A percentile compares a stretch with the other conserved stretches of the same genome.
phyloP scores from a whole-genome alignment of 1,140 invertebrate species.

The Achatina immaculata region DNA sequence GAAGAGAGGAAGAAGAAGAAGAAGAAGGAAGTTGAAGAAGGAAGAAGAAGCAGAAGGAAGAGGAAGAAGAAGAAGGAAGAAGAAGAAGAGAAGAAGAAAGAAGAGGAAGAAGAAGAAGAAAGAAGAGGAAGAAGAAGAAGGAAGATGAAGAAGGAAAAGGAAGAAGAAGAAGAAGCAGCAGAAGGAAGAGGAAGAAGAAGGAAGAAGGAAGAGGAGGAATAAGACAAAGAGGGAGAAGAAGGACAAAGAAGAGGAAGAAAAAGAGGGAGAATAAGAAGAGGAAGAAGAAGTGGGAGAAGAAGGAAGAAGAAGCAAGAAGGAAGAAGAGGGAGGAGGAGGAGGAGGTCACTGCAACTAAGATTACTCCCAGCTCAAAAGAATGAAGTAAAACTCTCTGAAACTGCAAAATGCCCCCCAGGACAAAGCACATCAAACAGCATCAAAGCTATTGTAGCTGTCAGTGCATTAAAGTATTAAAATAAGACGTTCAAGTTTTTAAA shows the following conservation, averaged over 20 bases:
- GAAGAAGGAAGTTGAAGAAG: slow-evolving; percentile 1
- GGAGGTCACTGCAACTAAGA: too few species aligned
- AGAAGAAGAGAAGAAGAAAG: slow-evolving; percentile 19
- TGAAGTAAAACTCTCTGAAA: too few species aligned
- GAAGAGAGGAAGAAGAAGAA: slow-evolving; percentile 19
- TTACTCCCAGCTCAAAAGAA: too few species aligned
- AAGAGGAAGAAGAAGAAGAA: not conserved
- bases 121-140: not conserved
- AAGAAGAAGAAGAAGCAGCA: not conserved
- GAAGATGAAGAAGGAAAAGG: not conserved
- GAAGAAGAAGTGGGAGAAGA: too few species aligned
- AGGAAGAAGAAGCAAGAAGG: too few species aligned
- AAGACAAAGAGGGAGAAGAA: slow-evolving; percentile 18
- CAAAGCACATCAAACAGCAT: too few species aligned
- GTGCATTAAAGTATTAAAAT: too few species aligned
- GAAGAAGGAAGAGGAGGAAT: slow-evolving; percentile 19
- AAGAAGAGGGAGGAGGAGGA: too few species aligned
- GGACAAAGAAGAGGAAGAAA: slow-evolving; percentile 8
- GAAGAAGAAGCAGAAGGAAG: not conserved
- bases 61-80: not conserved
- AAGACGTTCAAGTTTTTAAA: too few species aligned
- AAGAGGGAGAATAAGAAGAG: slow-evolving; percentile 16
- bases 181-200: slow-evolving; percentile 15
- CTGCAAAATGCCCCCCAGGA: too few species aligned
- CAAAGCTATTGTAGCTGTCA: too few species aligned